A percentile compares a stretch with the other conserved stretches of the same genome.
phyloP scores from a whole-genome alignment of 2,113 vertebrate genomes.

The Telmatochromis bifrenatus region DNA sequence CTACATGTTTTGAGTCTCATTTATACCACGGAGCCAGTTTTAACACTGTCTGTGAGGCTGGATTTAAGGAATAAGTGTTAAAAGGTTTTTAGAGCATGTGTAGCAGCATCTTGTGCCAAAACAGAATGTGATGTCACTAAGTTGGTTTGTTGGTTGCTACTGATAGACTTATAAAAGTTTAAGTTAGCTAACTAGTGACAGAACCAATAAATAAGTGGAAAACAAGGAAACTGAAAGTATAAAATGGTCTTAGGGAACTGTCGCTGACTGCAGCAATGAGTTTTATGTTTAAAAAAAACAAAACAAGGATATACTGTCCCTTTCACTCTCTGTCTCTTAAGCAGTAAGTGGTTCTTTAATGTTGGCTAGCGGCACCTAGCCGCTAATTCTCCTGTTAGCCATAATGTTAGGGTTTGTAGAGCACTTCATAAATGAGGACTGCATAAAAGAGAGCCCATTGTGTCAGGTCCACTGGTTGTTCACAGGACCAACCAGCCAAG shows the following conservation, averaged over 20 bases:
- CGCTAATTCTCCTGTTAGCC: background rate
- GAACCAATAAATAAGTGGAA: background rate
- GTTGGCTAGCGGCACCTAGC: background rate
- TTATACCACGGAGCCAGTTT: background rate
- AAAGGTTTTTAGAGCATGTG: background rate
- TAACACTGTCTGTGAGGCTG: background rate
- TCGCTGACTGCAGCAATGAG: background rate
- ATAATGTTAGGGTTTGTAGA: background rate
- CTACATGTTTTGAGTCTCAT: background rate
- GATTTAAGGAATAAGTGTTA: background rate
- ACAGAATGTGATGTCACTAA: background rate
- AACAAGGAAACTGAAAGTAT: background rate
- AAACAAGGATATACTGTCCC: background rate
- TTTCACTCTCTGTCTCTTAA: background rate
- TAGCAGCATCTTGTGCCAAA: background rate
- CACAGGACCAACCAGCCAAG: background rate
- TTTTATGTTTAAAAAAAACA: background rate
- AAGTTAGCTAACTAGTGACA: background rate
- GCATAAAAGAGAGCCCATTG: background rate
- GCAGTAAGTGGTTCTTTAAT: background rate
- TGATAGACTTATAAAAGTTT: background rate
- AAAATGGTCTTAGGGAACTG: background rate
- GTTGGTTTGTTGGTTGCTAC: background rate
- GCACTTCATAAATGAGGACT: background rate
- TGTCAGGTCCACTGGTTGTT: background rate